These are phyloP conservation scores for Heteromurus nitidus DNA, from an alignment of 2,888 invertebrate species.

Conservation along the genomic window DNA sequence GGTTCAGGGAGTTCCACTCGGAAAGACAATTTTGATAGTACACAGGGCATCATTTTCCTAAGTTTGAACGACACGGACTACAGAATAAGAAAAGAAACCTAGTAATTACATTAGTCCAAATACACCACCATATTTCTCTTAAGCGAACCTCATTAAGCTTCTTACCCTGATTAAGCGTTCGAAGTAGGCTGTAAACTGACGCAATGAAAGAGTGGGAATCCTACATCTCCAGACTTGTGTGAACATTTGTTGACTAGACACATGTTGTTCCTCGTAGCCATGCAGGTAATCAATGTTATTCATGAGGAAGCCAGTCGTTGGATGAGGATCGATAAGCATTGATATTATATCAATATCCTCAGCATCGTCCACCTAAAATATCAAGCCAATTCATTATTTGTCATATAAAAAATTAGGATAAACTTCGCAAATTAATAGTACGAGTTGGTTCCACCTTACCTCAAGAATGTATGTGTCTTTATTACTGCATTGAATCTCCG, in stretches of 20 bases:
- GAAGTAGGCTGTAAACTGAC: constrained; percentile 76
- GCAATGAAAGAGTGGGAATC: constrained; percentile 73
- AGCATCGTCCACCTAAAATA: constrained; percentile 85
- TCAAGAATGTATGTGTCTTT: constrained; percentile 89
- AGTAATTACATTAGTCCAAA: too few relatives aligned
- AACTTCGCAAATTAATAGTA: too few relatives aligned
- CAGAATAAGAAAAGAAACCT: constrained; percentile 74
- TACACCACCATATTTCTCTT: too few relatives aligned
- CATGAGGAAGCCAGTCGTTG: constrained; percentile 86
- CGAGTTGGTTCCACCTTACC: too few relatives aligned
- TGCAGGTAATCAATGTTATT: constrained; percentile 87
- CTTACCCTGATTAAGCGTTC: constrained; percentile 76
- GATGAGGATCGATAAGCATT: constrained; percentile 83
- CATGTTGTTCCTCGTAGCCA: constrained; percentile 82
- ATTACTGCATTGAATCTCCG: constrained; percentile 81
- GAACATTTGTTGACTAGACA: constrained; percentile 87
- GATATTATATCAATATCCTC: constrained; percentile 87
- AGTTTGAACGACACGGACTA: constrained; percentile 92
- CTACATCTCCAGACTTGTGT: constrained; percentile 84
- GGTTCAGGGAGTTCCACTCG: constrained; percentile 91
- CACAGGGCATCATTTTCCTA: constrained; percentile 90
- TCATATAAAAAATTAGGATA: too few relatives aligned
- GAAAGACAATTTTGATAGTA: constrained; percentile 87
- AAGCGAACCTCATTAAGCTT: neutral
- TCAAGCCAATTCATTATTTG: too few relatives aligned